Evolutionary conservation across 2,113 vertebrate species (phyloP).

Genomic region (Oncorhynchus kisutch): DNA sequence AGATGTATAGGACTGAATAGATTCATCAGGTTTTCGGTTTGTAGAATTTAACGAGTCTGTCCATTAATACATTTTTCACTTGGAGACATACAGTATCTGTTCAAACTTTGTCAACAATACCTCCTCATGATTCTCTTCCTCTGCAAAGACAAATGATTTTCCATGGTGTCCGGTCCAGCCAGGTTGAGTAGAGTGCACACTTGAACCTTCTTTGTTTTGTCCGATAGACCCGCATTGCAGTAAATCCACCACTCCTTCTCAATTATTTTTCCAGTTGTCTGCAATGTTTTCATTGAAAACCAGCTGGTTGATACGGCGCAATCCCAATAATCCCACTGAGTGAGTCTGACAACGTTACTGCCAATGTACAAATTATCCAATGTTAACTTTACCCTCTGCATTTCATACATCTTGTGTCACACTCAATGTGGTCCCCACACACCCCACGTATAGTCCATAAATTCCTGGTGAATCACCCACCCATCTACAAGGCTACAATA

Average conservation of each 20-base stretch:
- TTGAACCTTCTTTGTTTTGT: constrained; percentile 20
- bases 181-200: not conserved
- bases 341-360: too few relatives aligned
- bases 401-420: too few relatives aligned
- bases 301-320: too few relatives aligned
- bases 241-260: constrained; percentile 14
- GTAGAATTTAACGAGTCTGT: constrained; percentile 18
- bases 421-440: too few relatives aligned
- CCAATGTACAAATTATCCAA: too few relatives aligned
- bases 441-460: too few relatives aligned
- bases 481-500: too few relatives aligned
- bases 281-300: too few relatives aligned
- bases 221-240: constrained; percentile 7
- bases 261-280: not conserved
- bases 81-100: constrained; percentile 6
- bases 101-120: constrained; percentile 1
- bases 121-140: constrained; percentile 6
- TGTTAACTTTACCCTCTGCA: too few relatives aligned
- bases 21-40: constrained; percentile 4
- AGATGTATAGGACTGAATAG: constrained; percentile 5
- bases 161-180: not conserved
- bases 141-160: constrained; percentile 13
- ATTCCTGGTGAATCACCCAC: too few relatives aligned
- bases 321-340: too few relatives aligned
- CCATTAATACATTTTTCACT: constrained; percentile 18